phyloP scores from a whole-genome alignment of 1,140 invertebrate species.

The Pantala flavescens region DNA sequence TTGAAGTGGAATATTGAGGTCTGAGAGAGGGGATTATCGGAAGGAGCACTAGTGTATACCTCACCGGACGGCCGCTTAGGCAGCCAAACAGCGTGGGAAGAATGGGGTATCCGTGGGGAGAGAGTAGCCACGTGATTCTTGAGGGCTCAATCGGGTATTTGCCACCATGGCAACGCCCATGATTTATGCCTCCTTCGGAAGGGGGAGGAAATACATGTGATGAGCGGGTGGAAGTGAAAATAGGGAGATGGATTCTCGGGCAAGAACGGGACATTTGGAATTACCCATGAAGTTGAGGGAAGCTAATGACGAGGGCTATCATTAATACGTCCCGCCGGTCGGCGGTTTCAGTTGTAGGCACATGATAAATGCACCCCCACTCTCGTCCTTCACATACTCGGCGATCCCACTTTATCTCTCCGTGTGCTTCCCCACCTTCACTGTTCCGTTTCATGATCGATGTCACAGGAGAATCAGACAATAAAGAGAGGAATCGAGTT shows the following conservation, averaged over 20 bases:
- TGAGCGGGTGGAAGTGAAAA: neutral
- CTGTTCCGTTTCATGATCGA: too few species aligned
- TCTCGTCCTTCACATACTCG: neutral
- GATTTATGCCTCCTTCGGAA: neutral
- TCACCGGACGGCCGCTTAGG: too few species aligned
- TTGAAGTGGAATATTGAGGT: neutral
- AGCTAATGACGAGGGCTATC: conserved; percentile 3
- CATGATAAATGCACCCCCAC: neutral
- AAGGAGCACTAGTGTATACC: too few species aligned
- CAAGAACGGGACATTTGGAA: neutral
- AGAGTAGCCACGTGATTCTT: neutral
- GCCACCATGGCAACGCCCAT: conserved; percentile 5
- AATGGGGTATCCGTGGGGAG: neutral
- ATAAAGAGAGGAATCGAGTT: too few species aligned
- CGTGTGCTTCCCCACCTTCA: too few species aligned
- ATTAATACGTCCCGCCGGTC: neutral
- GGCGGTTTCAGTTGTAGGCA: conserved; percentile 3
- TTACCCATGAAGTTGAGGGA: neutral
- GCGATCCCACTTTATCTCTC: neutral
- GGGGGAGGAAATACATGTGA: neutral
- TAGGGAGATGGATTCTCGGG: neutral
- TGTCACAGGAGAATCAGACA: too few species aligned
- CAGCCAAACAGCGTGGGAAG: neutral
- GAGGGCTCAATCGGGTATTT: conserved; percentile 7
- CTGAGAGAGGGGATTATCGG: neutral